Conservation (phyloP, 1,140 invertebrate species). For the Capitella teleta region DNA sequence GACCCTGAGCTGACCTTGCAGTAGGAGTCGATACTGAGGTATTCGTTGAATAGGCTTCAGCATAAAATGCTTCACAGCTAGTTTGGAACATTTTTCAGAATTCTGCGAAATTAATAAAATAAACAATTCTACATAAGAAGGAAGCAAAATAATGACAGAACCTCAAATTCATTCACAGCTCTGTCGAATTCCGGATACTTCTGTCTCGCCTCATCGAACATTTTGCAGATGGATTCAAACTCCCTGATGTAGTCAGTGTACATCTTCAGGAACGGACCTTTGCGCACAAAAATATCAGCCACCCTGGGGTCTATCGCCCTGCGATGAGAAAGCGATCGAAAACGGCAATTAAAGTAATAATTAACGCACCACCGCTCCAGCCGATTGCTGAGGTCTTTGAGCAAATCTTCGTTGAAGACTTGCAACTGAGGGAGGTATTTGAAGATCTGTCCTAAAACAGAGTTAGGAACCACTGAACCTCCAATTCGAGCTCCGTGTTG, state of each 20-base stretch:
- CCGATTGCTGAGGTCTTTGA: constrained; percentile 53
- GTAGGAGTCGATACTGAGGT: constrained; percentile 55
- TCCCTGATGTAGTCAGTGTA: constrained; percentile 62
- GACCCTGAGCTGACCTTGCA: constrained; percentile 42
- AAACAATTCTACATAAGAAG: neutral
- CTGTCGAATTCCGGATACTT: constrained; percentile 53
- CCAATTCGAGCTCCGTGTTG: constrained; percentile 28
- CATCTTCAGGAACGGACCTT: constrained; percentile 63
- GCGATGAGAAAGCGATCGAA: neutral
- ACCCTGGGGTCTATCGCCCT: constrained; percentile 46
- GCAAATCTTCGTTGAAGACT: constrained; percentile 54
- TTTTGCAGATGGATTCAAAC: constrained; percentile 53
- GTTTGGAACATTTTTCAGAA: constrained; percentile 49
- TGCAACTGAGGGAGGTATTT: constrained; percentile 50
- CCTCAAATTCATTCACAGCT: constrained; percentile 57
- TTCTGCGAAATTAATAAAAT: constrained; percentile 13
- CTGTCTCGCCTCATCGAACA: constrained; percentile 51
- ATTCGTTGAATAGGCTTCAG: constrained; percentile 65
- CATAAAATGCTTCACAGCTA: constrained; percentile 61
- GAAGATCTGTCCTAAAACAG: constrained; percentile 50
- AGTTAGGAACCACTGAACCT: constrained; percentile 41
- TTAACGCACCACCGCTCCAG: constrained; percentile 50
- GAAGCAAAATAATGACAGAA: constrained; percentile 22
- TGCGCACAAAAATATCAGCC: constrained; percentile 63
- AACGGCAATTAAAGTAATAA: neutral